Evolutionary conservation across 2,113 vertebrate genomes (phyloP), one percentile per base, ranked within the genome.

Genomic region (Centropristis striata): DNA sequence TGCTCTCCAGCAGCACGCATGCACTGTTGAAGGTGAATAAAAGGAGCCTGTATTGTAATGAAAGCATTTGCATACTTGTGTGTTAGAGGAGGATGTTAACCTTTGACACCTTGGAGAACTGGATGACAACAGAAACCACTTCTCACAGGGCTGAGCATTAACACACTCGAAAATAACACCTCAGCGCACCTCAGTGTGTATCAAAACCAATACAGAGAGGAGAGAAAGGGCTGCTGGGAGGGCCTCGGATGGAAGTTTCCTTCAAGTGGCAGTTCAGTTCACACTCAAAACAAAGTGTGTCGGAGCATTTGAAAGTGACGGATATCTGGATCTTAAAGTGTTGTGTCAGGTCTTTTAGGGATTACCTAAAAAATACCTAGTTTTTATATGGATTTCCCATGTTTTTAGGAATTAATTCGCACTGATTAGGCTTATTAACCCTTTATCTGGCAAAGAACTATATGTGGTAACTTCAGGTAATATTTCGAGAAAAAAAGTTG

Each of bases 31-130:
- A 32, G 91, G 57, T 90, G 88, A 85, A 93, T 93, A 84, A 90
- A 87, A 90, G 89, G 90, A 88, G 85, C 81, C 80, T 82, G 89
- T 85, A 92, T 95, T 93, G 93, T 92, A 85, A 86, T 81, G 79
- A 86, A 86, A 84, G 82, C 90, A 91, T 94, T 94, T 94, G 91
- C 93, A 93, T 94, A 92, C 89, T 94, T 90, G 81, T 85, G 84
- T 70, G 82, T 88, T 80, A 87, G 87, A 92, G 78, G 78, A 83
- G 90, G 86, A 88, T 92, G 90, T 93, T 93, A 84, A 93, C 93
- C 93, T 93, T 83, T 92, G 92, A 90, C 93, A 92, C 89, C 57
- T 53, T n/a, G 0, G 67, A 91, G 88, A 85, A 81, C 85, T 58
- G 78, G 85, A 44, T 77, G 89, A 93, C 90, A 92, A 91, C 87